Evolutionary conservation across 2,113 vertebrate species (phyloP).

Genomic region (Sorex fumeus): DNA sequence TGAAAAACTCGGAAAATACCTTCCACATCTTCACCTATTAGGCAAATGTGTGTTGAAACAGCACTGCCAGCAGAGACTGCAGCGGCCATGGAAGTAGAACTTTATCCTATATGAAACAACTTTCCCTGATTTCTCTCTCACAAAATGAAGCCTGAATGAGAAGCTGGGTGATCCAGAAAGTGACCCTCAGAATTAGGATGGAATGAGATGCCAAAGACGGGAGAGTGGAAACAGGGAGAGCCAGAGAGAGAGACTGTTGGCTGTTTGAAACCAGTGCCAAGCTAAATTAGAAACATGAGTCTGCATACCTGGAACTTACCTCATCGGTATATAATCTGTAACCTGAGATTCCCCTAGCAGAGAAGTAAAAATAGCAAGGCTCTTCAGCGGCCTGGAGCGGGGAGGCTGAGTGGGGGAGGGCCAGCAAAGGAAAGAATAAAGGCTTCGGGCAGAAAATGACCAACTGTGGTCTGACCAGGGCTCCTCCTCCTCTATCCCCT

Average conservation of each 20-base stretch:
- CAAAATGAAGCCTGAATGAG: background rate
- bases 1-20: slow-evolving; percentile 13
- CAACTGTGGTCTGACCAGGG: background rate
- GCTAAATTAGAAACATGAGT: slow-evolving; percentile 81
- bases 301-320: slow-evolving; percentile 80
- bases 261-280: slow-evolving; percentile 73
- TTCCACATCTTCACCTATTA: background rate
- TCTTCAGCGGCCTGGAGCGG: background rate
- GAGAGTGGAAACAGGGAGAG: slow-evolving; percentile 64
- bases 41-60: background rate
- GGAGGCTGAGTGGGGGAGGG: background rate
- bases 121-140: background rate
- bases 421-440: background rate
- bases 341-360: slow-evolving; percentile 70
- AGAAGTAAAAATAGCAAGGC: slow-evolving; percentile 78
- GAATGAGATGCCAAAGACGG: slow-evolving; percentile 45
- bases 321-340: slow-evolving; percentile 80
- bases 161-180: background rate
- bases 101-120: background rate
- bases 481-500: background rate
- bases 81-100: too few species aligned
- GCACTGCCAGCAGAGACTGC: background rate
- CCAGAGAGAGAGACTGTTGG: slow-evolving; percentile 54
- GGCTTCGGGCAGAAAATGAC: background rate
- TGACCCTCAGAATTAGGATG: slow-evolving; percentile 25